Evolutionary conservation across 2,888 invertebrate species (phyloP).

Genomic region (Zele albiditarsus): DNA sequence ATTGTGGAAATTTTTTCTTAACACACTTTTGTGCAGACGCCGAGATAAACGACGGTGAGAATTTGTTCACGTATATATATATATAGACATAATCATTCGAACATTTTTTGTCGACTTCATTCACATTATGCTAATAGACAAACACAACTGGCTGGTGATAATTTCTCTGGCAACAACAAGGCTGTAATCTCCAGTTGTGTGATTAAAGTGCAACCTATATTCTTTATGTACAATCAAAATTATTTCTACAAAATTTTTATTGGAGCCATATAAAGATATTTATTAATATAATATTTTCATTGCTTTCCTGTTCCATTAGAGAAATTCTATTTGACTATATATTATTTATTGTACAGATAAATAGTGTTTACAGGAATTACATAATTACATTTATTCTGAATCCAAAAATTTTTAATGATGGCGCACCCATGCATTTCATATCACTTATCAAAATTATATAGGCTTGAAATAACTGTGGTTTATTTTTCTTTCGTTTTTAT

Average conservation of each 20-base stretch:
- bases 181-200: background rate
- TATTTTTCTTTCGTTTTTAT: background rate
- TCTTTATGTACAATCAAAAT: background rate
- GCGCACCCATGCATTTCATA: background rate
- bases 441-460: background rate
- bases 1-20: conserved; percentile 62
- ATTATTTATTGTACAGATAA: background rate
- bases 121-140: background rate
- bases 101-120: background rate
- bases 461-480: background rate
- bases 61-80: background rate
- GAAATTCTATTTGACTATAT: too few species aligned
- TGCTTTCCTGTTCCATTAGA: too few species aligned
- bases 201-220: background rate
- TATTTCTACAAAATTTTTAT: background rate
- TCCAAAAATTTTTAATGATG: background rate
- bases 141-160: background rate
- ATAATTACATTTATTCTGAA: background rate
- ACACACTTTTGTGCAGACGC: conserved; percentile 62
- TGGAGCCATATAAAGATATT: too few species aligned
- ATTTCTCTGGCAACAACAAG: background rate
- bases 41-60: conserved; percentile 58
- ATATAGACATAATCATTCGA: background rate
- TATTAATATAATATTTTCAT: too few species aligned
- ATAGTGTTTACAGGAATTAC: background rate